Base-by-base conservation (phyloP, 2,797 vertebrate species). In the Sebastes alutus region DNA sequence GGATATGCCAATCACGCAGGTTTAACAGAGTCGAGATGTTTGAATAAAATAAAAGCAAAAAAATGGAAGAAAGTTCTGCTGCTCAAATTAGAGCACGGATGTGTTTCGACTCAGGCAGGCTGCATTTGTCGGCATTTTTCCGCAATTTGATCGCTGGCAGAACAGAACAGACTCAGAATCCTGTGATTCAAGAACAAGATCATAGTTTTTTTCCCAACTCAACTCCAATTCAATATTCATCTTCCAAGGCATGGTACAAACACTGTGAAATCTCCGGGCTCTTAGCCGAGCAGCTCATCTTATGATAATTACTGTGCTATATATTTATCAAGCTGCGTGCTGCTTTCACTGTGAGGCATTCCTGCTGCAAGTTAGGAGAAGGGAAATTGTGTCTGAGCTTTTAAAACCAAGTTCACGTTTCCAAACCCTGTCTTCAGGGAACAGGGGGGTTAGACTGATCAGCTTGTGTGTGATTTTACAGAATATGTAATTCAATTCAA, bases 261-360 rank as follows among this genome's bases (percentile, higher is more conserved):
- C 84, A 79, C 71, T 86, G 60, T 55, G 23, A 68, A 52, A 68
- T 63, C 76, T 87, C 60, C 18, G 3, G 79, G 78, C 82, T 81
- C 42, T 75, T 75, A 79, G 78, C 89, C 75, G 70, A 67, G 72
- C 80, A 77, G 58, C 72, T 82, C 72, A 23, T 75, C 80, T 89
- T 88, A 93, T 88, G 83, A 88, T 86, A 90, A 83, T 87, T 81
- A 84, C 78, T 58, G 56, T 52, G 68, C 89, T 88, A 85, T 89
- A 84, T 79, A 83, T 91, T 92, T 90, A 88, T 89, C 77, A 89
- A 54, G 65, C 78, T 30, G 81, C 33, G 25, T 72, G 74, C 83
- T 35, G 84, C 38, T 25, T 78, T 72, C 52, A 30, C 83, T 86
- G 74, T 54, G 75, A 84, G 70, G 77, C 12, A 33, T 78, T 78